A percentile compares a stretch with the other conserved stretches of the same genome.
Conservation (phyloP, 2,113 vertebrate species). For the Lycocorax pyrrhopterus region DNA sequence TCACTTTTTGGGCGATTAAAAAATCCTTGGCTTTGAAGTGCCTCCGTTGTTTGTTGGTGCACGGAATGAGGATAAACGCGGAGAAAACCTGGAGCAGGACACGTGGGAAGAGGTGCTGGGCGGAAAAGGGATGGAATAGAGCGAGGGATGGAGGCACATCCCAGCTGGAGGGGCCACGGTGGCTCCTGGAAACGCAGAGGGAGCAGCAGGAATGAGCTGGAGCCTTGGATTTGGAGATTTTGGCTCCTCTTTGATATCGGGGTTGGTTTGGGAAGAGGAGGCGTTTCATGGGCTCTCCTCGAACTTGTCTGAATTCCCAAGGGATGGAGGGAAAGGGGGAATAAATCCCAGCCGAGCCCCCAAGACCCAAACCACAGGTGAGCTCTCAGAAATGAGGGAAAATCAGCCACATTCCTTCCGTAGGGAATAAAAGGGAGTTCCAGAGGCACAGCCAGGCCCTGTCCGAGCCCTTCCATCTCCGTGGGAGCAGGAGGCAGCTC, state of each 20-base stretch:
- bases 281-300: neutral
- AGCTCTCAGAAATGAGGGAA: neutral
- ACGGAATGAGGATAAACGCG: fast-evolving
- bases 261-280: neutral
- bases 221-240: neutral
- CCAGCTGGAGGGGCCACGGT: neutral
- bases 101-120: neutral
- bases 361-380: fast-evolving
- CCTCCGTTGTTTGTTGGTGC: neutral
- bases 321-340: neutral
- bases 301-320: neutral
- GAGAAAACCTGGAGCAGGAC: neutral
- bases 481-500: neutral
- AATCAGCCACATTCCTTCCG: neutral
- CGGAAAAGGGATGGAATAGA: neutral
- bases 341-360: neutral
- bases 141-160: no score
- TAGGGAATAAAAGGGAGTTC: neutral
- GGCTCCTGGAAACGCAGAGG: neutral
- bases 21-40: neutral
- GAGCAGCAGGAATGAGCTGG: neutral
- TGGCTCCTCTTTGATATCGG: neutral
- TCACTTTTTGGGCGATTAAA: neutral
- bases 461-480: neutral
- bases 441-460: neutral